These are phyloP conservation scores for Stenichneumon culpator DNA, from an alignment of 2,888 invertebrate genomes.

Conservation along the genomic window DNA sequence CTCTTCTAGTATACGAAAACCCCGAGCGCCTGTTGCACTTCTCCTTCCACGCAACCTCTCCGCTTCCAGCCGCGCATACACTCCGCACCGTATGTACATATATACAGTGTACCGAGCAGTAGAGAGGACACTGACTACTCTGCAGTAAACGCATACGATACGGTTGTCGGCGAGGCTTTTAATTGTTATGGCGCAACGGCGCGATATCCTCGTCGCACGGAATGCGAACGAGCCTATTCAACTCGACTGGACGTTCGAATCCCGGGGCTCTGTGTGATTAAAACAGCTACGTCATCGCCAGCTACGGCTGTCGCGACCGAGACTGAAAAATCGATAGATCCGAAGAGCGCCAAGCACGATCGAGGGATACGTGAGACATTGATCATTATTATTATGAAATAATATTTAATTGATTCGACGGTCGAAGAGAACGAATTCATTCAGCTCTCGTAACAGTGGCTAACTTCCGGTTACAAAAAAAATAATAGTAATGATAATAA, in stretches of 20 bases:
- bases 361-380: constrained; percentile 11
- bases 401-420: constrained; percentile 53
- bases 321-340: constrained; percentile 47
- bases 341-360: constrained; percentile 24
- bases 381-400: constrained; percentile 9
- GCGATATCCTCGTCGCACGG: constrained; percentile 14
- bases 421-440: constrained; percentile 38
- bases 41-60: constrained; percentile 18
- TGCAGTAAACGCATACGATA: constrained; percentile 19
- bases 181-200: constrained; percentile 43
- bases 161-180: constrained; percentile 30
- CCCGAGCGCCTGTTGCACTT: constrained; percentile 60
- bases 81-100: neutral
- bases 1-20: constrained; percentile 69
- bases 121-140: constrained; percentile 7
- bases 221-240: constrained; percentile 36
- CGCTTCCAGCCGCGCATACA: constrained; percentile 12
- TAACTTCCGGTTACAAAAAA: constrained; percentile 61
- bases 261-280: neutral
- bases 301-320: constrained; percentile 10
- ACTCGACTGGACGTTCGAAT: neutral
- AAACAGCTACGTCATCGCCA: constrained; percentile 8
- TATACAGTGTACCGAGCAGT: neutral
- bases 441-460: constrained; percentile 42
- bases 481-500: neutral